Conservation (phyloP, 2,888 invertebrate genomes). For the Electrophaes corylata region DNA sequence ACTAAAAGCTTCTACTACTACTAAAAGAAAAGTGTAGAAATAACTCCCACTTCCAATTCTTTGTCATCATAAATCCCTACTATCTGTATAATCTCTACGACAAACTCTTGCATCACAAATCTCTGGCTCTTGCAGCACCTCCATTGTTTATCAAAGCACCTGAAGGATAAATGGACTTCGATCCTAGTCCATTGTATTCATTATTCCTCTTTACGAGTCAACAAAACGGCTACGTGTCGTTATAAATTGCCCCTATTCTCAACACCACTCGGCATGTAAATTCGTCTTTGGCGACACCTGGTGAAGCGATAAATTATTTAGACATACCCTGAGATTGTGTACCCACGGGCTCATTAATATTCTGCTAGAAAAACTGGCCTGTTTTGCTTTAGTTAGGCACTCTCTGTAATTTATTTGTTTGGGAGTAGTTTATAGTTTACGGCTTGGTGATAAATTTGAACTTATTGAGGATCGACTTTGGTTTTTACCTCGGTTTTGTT, state of each 20-base stretch:
- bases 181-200: conserved; percentile 23
- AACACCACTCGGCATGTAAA: conserved; percentile 37
- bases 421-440: conserved; percentile 19
- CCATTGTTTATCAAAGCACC: conserved; percentile 21
- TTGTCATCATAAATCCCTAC: background rate
- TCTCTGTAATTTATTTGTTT: conserved; percentile 26
- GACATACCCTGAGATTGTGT: conserved; percentile 55
- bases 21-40: background rate
- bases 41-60: background rate
- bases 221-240: conserved; percentile 30
- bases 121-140: conserved; percentile 7
- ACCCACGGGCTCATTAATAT: conserved; percentile 56
- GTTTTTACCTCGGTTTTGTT: background rate
- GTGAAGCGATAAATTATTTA: conserved; percentile 57
- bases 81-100: too few species aligned
- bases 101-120: conserved; percentile 1
- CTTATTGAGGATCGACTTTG: background rate
- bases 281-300: conserved; percentile 52
- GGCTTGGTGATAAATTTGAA: conserved; percentile 2
- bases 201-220: conserved; percentile 29
- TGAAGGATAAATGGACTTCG: conserved; percentile 22
- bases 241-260: conserved; percentile 32
- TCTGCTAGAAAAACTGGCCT: conserved; percentile 53
- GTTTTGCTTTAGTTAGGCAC: conserved; percentile 27
- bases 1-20: too few species aligned